Conservation (phyloP, 2,113 vertebrate genomes). For the Cacatua alba region DNA sequence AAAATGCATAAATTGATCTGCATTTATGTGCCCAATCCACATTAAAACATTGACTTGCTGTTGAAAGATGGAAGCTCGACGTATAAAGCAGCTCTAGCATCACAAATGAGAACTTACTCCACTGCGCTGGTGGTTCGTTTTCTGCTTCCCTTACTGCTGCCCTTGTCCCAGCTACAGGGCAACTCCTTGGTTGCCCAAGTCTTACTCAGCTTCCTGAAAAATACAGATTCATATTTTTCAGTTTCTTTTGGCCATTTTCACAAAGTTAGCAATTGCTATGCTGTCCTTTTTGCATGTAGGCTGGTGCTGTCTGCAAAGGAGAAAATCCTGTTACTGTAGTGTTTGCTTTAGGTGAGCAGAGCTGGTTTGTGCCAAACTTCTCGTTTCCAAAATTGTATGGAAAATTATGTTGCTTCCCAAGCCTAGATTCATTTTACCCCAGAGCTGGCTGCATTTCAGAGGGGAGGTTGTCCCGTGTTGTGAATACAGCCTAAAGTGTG, state of each 20-base stretch:
- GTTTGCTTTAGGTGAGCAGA: not conserved
- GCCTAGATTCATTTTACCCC: not conserved
- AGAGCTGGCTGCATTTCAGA: not conserved
- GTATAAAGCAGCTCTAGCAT: constrained; percentile 23
- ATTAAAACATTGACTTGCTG: constrained; percentile 59
- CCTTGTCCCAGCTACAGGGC: not conserved
- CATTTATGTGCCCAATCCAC: constrained; percentile 57
- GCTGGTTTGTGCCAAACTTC: not conserved
- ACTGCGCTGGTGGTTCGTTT: fast-evolving
- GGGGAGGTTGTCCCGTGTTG: not conserved
- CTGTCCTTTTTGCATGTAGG: not conserved
- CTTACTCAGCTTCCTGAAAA: not conserved
- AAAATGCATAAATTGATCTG: constrained; percentile 67
- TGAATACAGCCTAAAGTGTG: not conserved
- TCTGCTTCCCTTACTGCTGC: not conserved
- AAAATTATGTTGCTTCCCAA: not conserved
- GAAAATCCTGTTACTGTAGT: not conserved
- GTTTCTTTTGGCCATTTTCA: not conserved
- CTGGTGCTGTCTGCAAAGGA: not conserved
- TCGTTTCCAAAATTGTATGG: not conserved
- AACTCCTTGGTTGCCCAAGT: not conserved
- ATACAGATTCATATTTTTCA: not conserved
- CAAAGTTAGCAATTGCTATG: not conserved
- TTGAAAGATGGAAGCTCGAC: constrained; percentile 51
- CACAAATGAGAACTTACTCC: constrained; percentile 7